Conservation (phyloP, 2,888 invertebrate genomes). For the Eulithis prunata region DNA sequence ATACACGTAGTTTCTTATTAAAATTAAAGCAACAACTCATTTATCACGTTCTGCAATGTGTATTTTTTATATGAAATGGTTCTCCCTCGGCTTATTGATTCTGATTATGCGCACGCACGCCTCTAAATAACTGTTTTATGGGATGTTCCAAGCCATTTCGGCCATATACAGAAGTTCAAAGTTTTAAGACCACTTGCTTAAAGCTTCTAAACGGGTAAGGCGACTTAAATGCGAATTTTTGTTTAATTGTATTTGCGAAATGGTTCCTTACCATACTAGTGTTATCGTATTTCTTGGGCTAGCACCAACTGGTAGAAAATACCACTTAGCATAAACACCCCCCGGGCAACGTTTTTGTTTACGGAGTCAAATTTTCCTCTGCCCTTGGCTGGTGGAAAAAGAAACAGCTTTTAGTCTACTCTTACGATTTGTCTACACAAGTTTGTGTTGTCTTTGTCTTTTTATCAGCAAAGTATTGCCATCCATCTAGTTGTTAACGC, state of each 20-base stretch:
- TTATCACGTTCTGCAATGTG: not conserved
- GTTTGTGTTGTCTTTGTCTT: no score
- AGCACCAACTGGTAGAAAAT: no score
- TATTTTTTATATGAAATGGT: not conserved
- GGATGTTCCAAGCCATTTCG: not conserved
- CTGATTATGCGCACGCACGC: not conserved
- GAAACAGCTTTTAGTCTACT: no score
- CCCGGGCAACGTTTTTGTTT: no score
- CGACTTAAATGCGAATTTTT: conserved; percentile 3
- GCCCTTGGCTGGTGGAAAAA: no score
- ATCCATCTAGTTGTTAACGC: not conserved
- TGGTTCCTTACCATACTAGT: not conserved
- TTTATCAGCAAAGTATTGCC: no score
- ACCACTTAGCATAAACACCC: no score
- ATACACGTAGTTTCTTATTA: not conserved
- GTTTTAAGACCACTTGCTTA: not conserved
- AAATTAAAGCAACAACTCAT: not conserved
- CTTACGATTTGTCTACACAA: no score
- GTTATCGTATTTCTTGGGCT: no score
- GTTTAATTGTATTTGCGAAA: not conserved
- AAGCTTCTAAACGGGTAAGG: not conserved
- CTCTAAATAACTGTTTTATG: not conserved
- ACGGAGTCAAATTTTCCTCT: no score
- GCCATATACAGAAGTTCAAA: not conserved
- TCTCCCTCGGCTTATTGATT: not conserved